A percentile compares a stretch with the other conserved stretches of the same genome.
Conservation (phyloP, 2,797 vertebrate species). For the Gobionotothen gibberifrons region DNA sequence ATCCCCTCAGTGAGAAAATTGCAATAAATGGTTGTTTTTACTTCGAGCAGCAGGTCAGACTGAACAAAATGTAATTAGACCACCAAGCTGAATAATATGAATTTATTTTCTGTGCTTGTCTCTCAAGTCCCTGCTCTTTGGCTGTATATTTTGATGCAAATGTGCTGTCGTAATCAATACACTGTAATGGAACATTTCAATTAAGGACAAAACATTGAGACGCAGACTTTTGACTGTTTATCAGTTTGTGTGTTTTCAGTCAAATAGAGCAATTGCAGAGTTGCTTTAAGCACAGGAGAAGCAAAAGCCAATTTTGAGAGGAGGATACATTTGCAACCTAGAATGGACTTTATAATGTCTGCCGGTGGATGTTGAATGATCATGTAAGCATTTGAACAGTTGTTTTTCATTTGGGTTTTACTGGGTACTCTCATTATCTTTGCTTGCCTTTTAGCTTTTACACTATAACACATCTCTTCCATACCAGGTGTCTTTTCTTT, state of each 20-base stretch:
- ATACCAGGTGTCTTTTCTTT: background rate
- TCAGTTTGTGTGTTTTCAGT: conserved; percentile 18
- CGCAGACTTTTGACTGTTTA: conserved; percentile 8
- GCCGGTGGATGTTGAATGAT: conserved; percentile 9
- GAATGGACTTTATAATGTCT: background rate
- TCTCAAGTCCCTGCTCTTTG: conserved; percentile 34
- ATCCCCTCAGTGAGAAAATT: conserved; percentile 30
- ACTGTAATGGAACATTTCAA: conserved; percentile 34
- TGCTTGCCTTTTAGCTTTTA: background rate
- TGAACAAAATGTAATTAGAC: conserved; percentile 23
- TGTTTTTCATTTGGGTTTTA: conserved; percentile 1
- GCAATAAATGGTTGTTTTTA: conserved; percentile 23
- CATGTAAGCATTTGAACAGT: background rate
- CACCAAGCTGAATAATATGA: conserved; percentile 19
- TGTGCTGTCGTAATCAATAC: conserved; percentile 6
- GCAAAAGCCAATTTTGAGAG: background rate
- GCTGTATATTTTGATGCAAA: conserved; percentile 25
- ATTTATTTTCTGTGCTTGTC: conserved; percentile 12
- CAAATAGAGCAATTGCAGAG: conserved; percentile 16
- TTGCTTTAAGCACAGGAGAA: conserved; percentile 25
- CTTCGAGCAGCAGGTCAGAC: conserved; percentile 25
- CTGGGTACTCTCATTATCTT: background rate
- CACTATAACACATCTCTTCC: background rate
- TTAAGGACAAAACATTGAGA: conserved; percentile 12
- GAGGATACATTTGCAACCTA: background rate